Conservation (phyloP, 2,888 invertebrate genomes). For the Linyphia triangularis region DNA sequence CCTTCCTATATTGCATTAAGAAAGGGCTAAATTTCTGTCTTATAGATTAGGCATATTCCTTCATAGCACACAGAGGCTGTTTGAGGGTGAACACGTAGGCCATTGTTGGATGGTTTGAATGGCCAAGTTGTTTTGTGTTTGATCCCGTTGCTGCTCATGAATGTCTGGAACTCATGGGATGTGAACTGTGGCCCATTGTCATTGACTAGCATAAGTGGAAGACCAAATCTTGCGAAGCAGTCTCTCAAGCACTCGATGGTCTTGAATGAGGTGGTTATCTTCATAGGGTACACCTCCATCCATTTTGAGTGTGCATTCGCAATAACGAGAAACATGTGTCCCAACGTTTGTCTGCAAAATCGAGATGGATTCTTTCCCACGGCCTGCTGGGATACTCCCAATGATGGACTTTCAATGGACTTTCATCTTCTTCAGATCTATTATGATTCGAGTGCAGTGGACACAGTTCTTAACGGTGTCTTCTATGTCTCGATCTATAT, state of each 20-base stretch:
- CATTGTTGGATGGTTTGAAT: conserved; percentile 24
- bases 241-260: not conserved
- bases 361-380: conserved; percentile 11
- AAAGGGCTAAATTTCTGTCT: conserved; percentile 30
- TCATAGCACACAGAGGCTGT: not conserved
- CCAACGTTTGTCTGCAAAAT: not conserved
- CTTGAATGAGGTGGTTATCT: not conserved
- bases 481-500: conserved; percentile 23
- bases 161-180: conserved; percentile 1
- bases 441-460: not conserved
- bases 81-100: conserved; percentile 3
- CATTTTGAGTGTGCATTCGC: conserved; percentile 13
- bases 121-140: not conserved
- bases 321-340: not conserved
- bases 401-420: conserved; percentile 17
- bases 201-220: conserved; percentile 9
- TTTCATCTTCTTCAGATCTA: not conserved
- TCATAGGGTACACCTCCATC: conserved; percentile 2
- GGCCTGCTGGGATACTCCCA: conserved; percentile 36
- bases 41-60: conserved; percentile 3
- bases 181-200: conserved; percentile 32
- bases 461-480: not conserved
- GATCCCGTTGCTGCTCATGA: not conserved
- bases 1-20: not conserved
- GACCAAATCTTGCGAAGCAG: conserved; percentile 18